Evolutionary conservation across 2,888 invertebrate species (phyloP).

Genomic region (Brachypalpus laphriformis): DNA sequence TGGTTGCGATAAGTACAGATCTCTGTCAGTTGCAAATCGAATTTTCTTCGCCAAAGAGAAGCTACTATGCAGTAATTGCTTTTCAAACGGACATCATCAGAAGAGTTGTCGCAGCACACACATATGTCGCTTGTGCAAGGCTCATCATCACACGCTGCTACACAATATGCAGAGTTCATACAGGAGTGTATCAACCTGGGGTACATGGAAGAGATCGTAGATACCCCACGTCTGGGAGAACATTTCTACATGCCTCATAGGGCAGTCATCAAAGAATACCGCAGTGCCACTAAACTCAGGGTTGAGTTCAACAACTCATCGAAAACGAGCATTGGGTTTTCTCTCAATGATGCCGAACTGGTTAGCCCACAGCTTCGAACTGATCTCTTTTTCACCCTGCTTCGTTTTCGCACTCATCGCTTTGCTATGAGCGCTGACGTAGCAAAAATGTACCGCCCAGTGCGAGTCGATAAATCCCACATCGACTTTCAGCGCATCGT

Average conservation of each 20-base stretch:
- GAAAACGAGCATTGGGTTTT: neutral
- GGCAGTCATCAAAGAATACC: conserved; percentile 31
- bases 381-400: neutral
- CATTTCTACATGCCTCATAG: conserved; percentile 37
- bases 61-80: neutral
- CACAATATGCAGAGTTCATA: conserved; percentile 32
- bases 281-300: conserved; percentile 40
- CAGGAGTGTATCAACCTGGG: conserved; percentile 32
- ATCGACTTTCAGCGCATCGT: neutral
- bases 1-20: no score
- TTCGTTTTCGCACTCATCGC: neutral
- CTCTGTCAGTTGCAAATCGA: neutral
- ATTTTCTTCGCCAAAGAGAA: neutral
- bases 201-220: conserved; percentile 36
- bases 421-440: neutral
- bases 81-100: conserved; percentile 1
- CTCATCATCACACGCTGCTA: neutral
- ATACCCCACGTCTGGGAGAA: neutral
- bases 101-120: no score
- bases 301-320: conserved; percentile 44
- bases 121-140: neutral
- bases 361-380: neutral
- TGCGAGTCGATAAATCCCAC: neutral
- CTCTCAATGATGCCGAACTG: neutral
- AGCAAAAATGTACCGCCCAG: neutral